phyloP scores from a whole-genome alignment of 2,113 vertebrate genomes.

The Helogale parvula region DNA sequence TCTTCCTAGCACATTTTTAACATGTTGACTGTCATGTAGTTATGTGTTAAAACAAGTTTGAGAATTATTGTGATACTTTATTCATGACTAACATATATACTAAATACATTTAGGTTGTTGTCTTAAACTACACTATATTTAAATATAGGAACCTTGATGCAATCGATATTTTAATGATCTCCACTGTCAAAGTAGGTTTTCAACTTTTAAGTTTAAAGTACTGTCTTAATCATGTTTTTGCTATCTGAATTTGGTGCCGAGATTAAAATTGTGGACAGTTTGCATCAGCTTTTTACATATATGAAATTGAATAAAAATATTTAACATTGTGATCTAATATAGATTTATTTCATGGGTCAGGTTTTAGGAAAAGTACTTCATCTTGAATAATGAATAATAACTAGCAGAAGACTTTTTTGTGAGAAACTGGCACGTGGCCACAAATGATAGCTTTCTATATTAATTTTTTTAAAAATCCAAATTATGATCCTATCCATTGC shows the following conservation, averaged over 20 bases:
- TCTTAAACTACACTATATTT: too few species aligned
- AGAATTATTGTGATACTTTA: not conserved
- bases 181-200: slow-evolving; percentile 4
- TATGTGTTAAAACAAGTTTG: slow-evolving; percentile 31
- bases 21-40: not conserved
- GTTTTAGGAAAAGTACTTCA: not conserved
- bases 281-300: not conserved
- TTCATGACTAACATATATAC: not conserved
- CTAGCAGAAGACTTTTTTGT: not conserved
- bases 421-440: not conserved
- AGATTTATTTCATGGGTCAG: slow-evolving; percentile 35
- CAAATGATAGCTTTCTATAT: not conserved
- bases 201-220: slow-evolving; percentile 9
- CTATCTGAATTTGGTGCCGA: slow-evolving; percentile 27
- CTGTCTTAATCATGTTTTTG: not conserved
- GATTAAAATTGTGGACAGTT: slow-evolving; percentile 9
- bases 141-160: slow-evolving; percentile 18
- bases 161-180: slow-evolving; percentile 16
- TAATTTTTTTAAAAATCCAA: not conserved
- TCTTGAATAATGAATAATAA: not conserved
- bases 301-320: not conserved
- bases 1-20: not conserved
- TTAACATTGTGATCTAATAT: not conserved
- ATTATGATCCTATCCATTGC: not conserved
- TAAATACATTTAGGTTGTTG: slow-evolving; percentile 18